Evolutionary conservation across 2,113 vertebrate species (phyloP).

Genomic region (Colinus virginianus): DNA sequence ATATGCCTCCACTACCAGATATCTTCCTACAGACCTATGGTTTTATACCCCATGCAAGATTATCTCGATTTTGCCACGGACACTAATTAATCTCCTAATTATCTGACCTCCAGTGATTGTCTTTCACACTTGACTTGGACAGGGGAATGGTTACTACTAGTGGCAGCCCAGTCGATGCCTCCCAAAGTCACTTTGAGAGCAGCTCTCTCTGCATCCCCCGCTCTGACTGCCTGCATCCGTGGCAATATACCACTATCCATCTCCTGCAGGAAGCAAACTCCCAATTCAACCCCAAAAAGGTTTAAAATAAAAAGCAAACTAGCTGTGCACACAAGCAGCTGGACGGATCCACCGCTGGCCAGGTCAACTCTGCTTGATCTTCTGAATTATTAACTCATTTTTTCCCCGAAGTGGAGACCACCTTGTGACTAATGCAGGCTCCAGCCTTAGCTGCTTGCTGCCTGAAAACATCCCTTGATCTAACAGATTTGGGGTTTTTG

Average conservation of each 20-base stretch:
- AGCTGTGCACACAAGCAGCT: not conserved
- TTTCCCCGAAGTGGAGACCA: not conserved
- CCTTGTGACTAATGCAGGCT: not conserved
- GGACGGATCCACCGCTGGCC: not conserved
- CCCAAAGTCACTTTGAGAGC: constrained; percentile 69
- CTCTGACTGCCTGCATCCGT: not conserved
- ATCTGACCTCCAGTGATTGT: constrained; percentile 57
- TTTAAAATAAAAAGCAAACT: fast-evolving
- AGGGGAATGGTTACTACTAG: not conserved
- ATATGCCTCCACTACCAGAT: fast-evolving
- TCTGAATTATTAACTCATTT: not conserved
- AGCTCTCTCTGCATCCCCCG: fast-evolving
- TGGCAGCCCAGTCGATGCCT: constrained; percentile 68
- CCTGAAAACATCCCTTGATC: not conserved
- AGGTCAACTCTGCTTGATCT: not conserved
- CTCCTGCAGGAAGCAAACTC: not conserved
- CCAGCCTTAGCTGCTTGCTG: not conserved
- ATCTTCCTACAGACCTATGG: not conserved
- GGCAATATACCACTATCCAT: not conserved
- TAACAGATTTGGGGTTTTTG: not conserved
- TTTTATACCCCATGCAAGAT: not conserved
- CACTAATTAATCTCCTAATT: constrained; percentile 52
- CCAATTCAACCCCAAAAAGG: not conserved
- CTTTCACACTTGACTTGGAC: constrained; percentile 72
- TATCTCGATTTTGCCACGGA: not conserved